Percentiles rank a stretch among this genome's conserved stretches.
These are phyloP conservation scores for Carettochelys insculpta DNA, from an alignment of 2,113 vertebrate species.

Conservation along the genomic window DNA sequence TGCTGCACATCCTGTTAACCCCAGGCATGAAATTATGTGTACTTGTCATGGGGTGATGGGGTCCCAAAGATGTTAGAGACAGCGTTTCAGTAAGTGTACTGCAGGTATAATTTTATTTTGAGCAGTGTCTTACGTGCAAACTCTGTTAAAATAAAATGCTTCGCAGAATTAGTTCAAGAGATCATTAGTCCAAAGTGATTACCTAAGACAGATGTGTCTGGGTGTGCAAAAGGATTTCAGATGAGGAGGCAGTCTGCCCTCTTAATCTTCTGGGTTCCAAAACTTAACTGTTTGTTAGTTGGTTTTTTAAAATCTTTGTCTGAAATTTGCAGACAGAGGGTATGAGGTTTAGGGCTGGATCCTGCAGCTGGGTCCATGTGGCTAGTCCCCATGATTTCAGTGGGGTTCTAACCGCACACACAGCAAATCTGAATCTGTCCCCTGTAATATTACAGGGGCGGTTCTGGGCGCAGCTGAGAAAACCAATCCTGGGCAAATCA, in stretches of 20 bases:
- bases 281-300: background rate
- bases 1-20: background rate
- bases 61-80: background rate
- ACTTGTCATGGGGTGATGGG: background rate
- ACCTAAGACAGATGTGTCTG: background rate
- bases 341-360: background rate
- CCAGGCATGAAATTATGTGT: background rate
- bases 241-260: background rate
- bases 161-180: background rate
- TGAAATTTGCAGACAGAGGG: background rate
- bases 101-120: background rate
- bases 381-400: background rate
- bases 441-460: too few species aligned
- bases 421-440: background rate
- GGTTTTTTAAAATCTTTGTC: background rate
- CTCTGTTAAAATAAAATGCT: background rate
- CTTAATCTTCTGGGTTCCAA: background rate
- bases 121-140: background rate
- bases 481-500: too few species aligned
- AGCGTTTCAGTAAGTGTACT: background rate
- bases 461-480: too few species aligned
- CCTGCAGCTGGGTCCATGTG: background rate
- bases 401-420: background rate
- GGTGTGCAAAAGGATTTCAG: background rate
- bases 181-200: background rate